Evolutionary conservation across 2,888 invertebrate species (phyloP), one percentile per base, ranked within the genome.

Genomic region (Thumatha senex): DNA sequence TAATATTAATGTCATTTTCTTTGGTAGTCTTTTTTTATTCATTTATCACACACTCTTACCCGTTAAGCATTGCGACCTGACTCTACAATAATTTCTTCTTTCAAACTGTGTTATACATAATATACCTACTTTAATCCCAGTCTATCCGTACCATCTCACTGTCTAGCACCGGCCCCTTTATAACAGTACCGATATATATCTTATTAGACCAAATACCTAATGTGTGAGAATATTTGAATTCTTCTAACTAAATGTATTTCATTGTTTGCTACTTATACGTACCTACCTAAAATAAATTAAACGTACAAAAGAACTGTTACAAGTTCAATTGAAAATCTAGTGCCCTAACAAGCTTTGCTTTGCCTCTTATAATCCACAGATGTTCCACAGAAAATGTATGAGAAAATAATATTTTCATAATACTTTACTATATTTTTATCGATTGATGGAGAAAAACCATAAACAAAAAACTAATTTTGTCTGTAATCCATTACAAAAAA

Each of bases 11-110:
- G 18, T 24, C 18, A 24, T 70, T 67, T 67, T 76, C 78, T 79
- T 77, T 80, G 80, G 76, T 76, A 74, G 72, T 71, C 71, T 63
- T 56, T 63, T 69, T 60, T 67, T 66, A 71, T 72, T 63, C 74
- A 72, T 78, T 79, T 82, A 84, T 80, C 82, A 84, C 80, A 83
- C 80, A 55, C 70, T 31, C 31, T 68, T 75, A 77, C 75, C 75
- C 76, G 69, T 75, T 74, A 75, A 79, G 77, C 80, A 84, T 80
- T 80, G 67, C 70, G 59, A 60, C 67, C 65, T 51, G 62, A 63
- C 54, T 61, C 66, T 66, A 61, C 54, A 56, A 54, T 51, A 69
- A 69, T 64, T 67, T 67, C 48, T 50, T 53, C 40, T 54, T 58
- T 56, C 53, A 56, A 58, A 57, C 56, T 55, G 51, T 40, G 44